Base-by-base conservation (phyloP, 2,797 vertebrate species). In the Bucorvus abyssinicus region DNA sequence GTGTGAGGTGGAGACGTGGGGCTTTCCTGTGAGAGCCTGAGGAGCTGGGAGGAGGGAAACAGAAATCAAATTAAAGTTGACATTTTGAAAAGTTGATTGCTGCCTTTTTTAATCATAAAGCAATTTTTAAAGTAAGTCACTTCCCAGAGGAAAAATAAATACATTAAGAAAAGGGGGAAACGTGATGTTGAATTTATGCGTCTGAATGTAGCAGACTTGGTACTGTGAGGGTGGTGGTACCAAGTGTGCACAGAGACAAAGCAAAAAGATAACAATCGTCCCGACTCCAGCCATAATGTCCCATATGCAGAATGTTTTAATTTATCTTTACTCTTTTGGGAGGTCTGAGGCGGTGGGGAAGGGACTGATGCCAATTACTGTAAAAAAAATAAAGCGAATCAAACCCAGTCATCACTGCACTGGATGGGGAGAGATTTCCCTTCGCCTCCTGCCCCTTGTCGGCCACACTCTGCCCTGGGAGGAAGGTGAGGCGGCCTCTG, bases 51-150 rank as follows among this genome's bases (percentile, higher is more conserved):
- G 70, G 47, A 84, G 80, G 36, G 67, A 67, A 84, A 59, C 52
- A 87, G 83, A 82, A 95, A 84, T 95, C 44, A 89, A 68, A 70
- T 92, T 69, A n/a, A 80, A 81, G 60, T 20, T 95, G 84, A 80
- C 45, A 47, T 92, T 91, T 91, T 38, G 42, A 84, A 70, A 90
- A 83, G 78, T 82, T 95, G 90, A 74, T 91, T 92, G 52, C 84
- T 92, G 53, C 78, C 49, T 59, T 91, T 79, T 92, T 78, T 87
- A 83, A 92, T 92, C 70, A 53, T 92, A 92, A 94, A 85, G 50
- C 53, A 83, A 50, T 92, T 93, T 92, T 92, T 68, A 57, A 89
- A 94, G 47, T 77, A 77, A 95, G 81, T 65, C 20, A 16, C 17
- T 83, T 96, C 50, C 71, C 84, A 89, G 71, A 75, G 82, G 84